Evolutionary conservation across 2,797 vertebrate species (phyloP), one percentile per base, ranked within the genome.

Genomic region (Vireo griseus): DNA sequence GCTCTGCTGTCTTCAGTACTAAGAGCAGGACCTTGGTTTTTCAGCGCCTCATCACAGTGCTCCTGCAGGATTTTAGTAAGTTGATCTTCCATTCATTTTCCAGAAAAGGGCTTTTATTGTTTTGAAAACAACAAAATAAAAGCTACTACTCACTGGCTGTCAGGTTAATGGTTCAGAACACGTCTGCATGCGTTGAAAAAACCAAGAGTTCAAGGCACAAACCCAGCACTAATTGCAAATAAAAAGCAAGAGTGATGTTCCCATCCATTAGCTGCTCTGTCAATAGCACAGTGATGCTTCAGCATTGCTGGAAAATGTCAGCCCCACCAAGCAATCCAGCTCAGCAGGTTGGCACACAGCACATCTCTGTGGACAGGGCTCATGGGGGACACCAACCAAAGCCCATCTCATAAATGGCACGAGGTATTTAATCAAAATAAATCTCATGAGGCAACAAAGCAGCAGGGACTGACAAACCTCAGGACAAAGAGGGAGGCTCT

Each of bases 161-260:
- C 78, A 77, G 81, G 61, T 59, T 86, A 94, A 95, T 78, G 77
- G 58, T 40, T 92, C 88, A 86, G 89, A 92, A 82, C 73, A 47
- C 16, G 35, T 47, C 71, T n/a, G 35, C 0, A 0, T 37, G 52
- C 42, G 13, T 9, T 63, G 57, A 67, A 24, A 55, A 61, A 77
- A 35, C 11, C 31, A 62, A 17, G 47, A 86, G 31, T 61, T 66
- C 63, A 62, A 74, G 74, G 25, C 78, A 50, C 4, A 84, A 89
- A 62, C 13, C 12, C 42, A 76, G 25, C 57, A 67, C 40, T 93
- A 86, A 93, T 76, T 89, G 68, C 62, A 54, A 81, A 86, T 78
- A 82, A 81, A 73, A 86, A 83, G 51, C 17, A 5, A 29, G 39
- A 59, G 51, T 5, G 19, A 65, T 39, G 58, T 6, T 76, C 59